Evolutionary conservation across 2,888 invertebrate species (phyloP).

Genomic region (Catocala nupta): DNA sequence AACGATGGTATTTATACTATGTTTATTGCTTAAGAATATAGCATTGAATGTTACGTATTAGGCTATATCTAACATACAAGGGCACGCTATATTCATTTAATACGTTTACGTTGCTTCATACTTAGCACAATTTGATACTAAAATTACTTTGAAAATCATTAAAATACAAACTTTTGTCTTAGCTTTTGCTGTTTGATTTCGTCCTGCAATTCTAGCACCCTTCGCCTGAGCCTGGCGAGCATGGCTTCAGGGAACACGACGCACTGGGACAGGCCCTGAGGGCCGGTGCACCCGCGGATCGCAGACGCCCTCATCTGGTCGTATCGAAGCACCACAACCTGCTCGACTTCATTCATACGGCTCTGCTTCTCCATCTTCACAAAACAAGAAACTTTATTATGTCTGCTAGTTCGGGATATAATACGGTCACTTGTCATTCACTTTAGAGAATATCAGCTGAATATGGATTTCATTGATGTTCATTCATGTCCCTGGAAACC

Average conservation of each 20-base stretch:
- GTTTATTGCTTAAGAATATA: no score
- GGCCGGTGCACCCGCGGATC: conserved; percentile 75
- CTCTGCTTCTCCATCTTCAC: conserved; percentile 91
- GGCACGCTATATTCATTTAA: no score
- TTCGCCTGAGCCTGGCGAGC: conserved; percentile 86
- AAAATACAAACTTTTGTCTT: conserved; percentile 86
- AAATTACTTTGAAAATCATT: neutral
- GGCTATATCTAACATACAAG: no score
- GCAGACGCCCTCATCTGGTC: conserved; percentile 89
- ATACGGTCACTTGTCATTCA: no score
- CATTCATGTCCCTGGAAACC: no score
- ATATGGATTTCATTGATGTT: no score
- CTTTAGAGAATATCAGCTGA: no score
- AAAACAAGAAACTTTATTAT: neutral
- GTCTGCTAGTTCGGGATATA: neutral
- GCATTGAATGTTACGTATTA: no score
- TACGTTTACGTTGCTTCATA: no score
- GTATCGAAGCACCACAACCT: conserved; percentile 90
- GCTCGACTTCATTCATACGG: conserved; percentile 92
- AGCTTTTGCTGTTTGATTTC: conserved; percentile 89
- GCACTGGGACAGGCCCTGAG: conserved; percentile 75
- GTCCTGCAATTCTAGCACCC: conserved; percentile 89
- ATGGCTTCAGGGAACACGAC: conserved; percentile 89
- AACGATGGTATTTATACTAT: no score
- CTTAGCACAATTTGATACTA: no score